Evolutionary conservation across 2,113 vertebrate genomes (phyloP).

Genomic region (cattle (Bos taurus)): DNA sequence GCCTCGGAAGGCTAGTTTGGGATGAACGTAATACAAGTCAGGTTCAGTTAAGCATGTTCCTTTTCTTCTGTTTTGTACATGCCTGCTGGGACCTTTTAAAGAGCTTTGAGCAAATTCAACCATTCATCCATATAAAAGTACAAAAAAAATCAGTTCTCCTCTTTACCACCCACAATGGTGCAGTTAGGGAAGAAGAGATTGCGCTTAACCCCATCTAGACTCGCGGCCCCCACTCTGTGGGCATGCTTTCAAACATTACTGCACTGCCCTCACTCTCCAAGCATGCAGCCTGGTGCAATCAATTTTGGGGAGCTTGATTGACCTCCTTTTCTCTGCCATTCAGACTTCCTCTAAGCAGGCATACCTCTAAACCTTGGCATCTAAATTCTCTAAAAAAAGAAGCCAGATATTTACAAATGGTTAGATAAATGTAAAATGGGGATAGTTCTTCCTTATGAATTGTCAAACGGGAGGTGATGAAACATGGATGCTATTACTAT

Average conservation of each 20-base stretch:
- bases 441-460: background rate
- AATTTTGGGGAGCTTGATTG: slow-evolving; percentile 31
- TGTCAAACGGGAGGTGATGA: background rate
- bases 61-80: slow-evolving; percentile 29
- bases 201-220: slow-evolving; percentile 32
- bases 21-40: background rate
- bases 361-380: background rate
- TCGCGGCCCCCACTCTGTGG: background rate
- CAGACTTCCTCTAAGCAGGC: background rate
- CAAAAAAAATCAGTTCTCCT: slow-evolving; percentile 37
- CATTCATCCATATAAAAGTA: slow-evolving; percentile 47
- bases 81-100: slow-evolving; percentile 50
- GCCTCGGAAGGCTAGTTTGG: background rate
- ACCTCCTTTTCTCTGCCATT: slow-evolving; percentile 52
- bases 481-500: background rate
- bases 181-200: slow-evolving; percentile 17
- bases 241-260: slow-evolving; percentile 27
- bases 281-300: background rate
- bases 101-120: slow-evolving; percentile 48
- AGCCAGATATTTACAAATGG: background rate
- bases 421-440: background rate
- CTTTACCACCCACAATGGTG: slow-evolving; percentile 30
- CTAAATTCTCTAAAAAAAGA: background rate
- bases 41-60: background rate
- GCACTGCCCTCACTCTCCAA: background rate